Conservation (phyloP, 2,888 invertebrate genomes). For the Amorpha juglandis region DNA sequence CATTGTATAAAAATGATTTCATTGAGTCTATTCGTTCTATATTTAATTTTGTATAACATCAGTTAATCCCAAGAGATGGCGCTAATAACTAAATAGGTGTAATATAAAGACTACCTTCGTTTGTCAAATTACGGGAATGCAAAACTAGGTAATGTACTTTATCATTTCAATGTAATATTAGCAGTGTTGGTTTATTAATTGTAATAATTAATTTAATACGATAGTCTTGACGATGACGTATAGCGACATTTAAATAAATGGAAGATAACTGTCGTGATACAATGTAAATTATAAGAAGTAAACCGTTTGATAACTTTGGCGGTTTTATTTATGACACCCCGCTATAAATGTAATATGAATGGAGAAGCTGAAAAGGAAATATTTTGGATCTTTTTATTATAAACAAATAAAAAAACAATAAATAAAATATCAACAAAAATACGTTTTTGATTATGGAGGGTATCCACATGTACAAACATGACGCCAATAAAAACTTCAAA, state of each 20-base stretch:
- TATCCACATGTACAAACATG: too few relatives aligned
- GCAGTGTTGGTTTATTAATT: conserved; percentile 17
- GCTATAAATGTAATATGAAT: too few relatives aligned
- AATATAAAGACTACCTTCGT: neutral
- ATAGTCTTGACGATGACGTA: conserved; percentile 18
- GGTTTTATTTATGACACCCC: conserved; percentile 3
- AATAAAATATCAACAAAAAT: neutral
- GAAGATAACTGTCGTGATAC: conserved; percentile 18
- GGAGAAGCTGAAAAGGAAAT: too few relatives aligned
- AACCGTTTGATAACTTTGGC: conserved; percentile 21
- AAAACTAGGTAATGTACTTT: neutral
- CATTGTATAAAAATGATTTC: neutral
- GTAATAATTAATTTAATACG: conserved; percentile 16
- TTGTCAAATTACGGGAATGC: neutral
- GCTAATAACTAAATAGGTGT: neutral
- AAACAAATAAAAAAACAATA: neutral
- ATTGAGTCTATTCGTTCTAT: too few relatives aligned
- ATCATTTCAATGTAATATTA: conserved; percentile 14
- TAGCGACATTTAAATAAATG: conserved; percentile 13
- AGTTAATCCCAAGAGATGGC: neutral
- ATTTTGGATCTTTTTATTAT: too few relatives aligned
- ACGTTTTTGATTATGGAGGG: neutral
- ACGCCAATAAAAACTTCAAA: too few relatives aligned
- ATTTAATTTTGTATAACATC: neutral
- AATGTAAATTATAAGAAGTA: conserved; percentile 22